Evolutionary conservation across 2,113 vertebrate genomes (phyloP).

Genomic region (Gracilinanus agilis): DNA sequence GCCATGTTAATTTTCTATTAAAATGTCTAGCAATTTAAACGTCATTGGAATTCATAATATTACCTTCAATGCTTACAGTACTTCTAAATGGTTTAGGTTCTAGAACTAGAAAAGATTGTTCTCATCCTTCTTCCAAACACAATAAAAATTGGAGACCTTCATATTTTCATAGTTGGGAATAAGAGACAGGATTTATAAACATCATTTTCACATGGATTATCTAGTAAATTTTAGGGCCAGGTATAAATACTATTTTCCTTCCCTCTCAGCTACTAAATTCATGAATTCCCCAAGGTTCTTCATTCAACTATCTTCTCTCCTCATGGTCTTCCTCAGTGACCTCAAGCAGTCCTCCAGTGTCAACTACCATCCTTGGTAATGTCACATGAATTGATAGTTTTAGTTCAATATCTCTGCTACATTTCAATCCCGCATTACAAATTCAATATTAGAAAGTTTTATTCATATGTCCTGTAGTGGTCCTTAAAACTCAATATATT

Average conservation of each 20-base stretch:
- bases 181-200: no score
- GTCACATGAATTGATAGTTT: not conserved
- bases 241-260: no score
- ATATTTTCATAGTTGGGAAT: not conserved
- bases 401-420: not conserved
- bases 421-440: not conserved
- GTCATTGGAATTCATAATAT: not conserved
- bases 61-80: not conserved
- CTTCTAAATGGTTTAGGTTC: not conserved
- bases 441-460: not conserved
- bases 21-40: not conserved
- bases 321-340: not conserved
- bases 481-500: not conserved
- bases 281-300: not conserved
- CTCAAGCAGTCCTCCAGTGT: not conserved
- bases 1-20: not conserved
- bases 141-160: not conserved
- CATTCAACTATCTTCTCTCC: not conserved
- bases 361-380: not conserved
- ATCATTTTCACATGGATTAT: no score
- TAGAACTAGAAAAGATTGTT: not conserved
- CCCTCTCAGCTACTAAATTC: not conserved
- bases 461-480: not conserved
- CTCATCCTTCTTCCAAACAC: not conserved
- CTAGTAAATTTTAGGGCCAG: no score